Evolutionary conservation across 2,888 invertebrate species (phyloP).

Genomic region (Amiota minor): DNA sequence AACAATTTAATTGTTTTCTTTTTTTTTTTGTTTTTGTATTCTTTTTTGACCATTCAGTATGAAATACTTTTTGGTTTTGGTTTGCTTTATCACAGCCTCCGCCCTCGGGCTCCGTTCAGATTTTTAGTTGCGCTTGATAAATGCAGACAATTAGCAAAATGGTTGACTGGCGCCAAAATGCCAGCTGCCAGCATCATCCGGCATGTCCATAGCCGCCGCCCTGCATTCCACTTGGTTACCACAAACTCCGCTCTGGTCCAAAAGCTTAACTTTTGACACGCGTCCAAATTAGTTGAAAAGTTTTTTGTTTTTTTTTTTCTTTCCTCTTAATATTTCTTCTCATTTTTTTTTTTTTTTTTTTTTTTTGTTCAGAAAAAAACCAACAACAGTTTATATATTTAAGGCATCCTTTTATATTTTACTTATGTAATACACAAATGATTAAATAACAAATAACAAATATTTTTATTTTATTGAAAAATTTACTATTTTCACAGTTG

Average conservation of each 20-base stretch:
- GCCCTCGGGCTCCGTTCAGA: slow-evolving; percentile 40
- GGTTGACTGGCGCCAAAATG: slow-evolving; percentile 57
- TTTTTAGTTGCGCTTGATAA: slow-evolving; percentile 55
- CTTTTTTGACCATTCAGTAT: neutral
- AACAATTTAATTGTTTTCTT: neutral
- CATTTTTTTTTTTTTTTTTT: neutral
- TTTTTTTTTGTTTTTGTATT: neutral
- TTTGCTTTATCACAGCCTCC: slow-evolving; percentile 14
- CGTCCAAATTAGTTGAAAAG: slow-evolving; percentile 44
- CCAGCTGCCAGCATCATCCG: slow-evolving; percentile 12
- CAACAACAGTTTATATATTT: too few relatives aligned
- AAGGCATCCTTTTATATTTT: too few relatives aligned
- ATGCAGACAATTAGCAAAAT: slow-evolving; percentile 66
- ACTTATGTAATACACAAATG: too few relatives aligned
- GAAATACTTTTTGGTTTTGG: neutral
- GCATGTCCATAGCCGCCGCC: neutral
- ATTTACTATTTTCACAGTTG: neutral
- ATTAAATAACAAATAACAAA: neutral
- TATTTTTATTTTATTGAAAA: neutral
- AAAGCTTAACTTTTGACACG: slow-evolving; percentile 46
- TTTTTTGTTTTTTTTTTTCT: neutral
- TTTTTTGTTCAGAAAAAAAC: neutral
- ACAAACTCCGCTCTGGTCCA: neutral
- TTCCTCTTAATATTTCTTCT: neutral
- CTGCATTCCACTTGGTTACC: neutral